These are phyloP conservation scores for Nannoperca obscura DNA, from an alignment of 2,797 vertebrate genomes.

Conservation along the genomic window DNA sequence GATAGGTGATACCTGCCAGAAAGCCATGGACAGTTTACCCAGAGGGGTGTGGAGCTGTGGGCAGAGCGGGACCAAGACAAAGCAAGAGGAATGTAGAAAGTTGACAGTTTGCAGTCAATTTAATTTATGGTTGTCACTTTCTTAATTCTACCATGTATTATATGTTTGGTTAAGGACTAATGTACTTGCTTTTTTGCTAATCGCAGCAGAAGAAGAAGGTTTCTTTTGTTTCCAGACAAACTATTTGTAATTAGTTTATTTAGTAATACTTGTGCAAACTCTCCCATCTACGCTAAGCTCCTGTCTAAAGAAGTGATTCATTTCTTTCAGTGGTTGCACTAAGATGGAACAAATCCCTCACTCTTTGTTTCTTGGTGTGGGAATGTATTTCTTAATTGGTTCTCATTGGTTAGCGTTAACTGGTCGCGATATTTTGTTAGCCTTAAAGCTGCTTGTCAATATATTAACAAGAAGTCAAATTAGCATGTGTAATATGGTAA, in stretches of 20 bases:
- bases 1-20: constrained; percentile 53
- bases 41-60: constrained; percentile 20
- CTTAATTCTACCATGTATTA: not conserved
- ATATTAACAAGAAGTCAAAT: not conserved
- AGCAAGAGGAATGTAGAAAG: constrained; percentile 39
- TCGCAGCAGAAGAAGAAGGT: not conserved
- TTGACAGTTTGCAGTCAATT: constrained; percentile 4
- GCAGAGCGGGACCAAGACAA: constrained; percentile 28
- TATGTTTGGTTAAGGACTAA: not conserved
- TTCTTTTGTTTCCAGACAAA: not conserved
- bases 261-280: not conserved
- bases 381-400: not conserved
- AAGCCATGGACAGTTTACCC: constrained; percentile 42
- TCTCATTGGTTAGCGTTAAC: not conserved
- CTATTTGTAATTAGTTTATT: not conserved
- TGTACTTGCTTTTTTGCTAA: not conserved
- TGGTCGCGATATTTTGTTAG: not conserved
- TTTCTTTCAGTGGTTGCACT: not conserved
- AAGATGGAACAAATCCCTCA: not conserved
- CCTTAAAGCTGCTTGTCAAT: not conserved
- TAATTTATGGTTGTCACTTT: not conserved
- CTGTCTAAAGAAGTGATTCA: not conserved
- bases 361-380: not conserved
- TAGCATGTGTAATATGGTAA: not conserved
- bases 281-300: not conserved